Evolutionary conservation across 1,140 invertebrate species (phyloP).

Genomic region (Drosophila sturtevanti): DNA sequence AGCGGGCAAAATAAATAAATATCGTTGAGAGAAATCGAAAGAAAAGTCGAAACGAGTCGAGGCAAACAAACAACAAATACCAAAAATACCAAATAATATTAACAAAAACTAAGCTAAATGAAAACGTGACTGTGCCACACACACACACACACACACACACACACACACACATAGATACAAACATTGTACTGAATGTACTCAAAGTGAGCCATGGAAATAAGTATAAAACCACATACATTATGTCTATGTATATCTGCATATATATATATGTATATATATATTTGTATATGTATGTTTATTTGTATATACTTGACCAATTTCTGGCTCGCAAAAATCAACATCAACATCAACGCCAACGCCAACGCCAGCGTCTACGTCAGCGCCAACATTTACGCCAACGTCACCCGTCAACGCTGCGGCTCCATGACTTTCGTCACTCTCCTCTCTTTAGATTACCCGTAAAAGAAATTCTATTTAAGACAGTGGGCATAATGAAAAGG

Average conservation of each 20-base stretch:
- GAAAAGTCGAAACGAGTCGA: conserved; percentile 6
- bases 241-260: conserved; percentile 6
- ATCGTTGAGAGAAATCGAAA: conserved; percentile 18
- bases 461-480: not conserved
- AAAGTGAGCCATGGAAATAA: conserved; percentile 6
- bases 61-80: conserved; percentile 28
- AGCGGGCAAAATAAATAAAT: conserved; percentile 60
- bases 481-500: not conserved
- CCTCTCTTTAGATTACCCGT: not conserved
- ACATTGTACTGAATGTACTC: conserved; percentile 4
- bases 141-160: conserved; percentile 20
- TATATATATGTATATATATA: not conserved
- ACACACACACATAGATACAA: not conserved
- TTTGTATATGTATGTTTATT: not conserved
- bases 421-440: not conserved
- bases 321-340: conserved; percentile 44
- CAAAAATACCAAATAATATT: conserved; percentile 52
- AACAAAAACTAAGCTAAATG: conserved; percentile 66
- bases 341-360: not conserved
- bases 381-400: not conserved
- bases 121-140: conserved; percentile 57
- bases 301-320: conserved; percentile 39
- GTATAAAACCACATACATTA: conserved; percentile 8
- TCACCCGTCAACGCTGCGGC: not conserved
- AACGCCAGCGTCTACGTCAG: conserved; percentile 3